A percentile compares a stretch with the other conserved stretches of the same genome.
These are phyloP conservation scores for Aethina tumida DNA, from an alignment of 1,140 invertebrate species.

Conservation along the genomic window DNA sequence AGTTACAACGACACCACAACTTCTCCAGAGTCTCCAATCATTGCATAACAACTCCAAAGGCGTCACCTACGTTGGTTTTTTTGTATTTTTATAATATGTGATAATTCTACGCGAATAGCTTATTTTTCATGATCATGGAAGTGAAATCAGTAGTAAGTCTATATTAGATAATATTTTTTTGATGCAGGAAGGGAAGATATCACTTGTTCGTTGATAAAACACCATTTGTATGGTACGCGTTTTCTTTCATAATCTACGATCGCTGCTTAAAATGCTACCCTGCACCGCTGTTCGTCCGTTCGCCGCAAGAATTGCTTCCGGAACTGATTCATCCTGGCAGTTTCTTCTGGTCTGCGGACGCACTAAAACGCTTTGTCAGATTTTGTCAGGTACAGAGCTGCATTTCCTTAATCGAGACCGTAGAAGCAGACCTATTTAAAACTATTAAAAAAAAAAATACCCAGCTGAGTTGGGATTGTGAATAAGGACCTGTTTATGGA, in stretches of 20 bases:
- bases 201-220: slow-evolving; percentile 9
- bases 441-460: slow-evolving; percentile 4
- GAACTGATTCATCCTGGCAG: too few species aligned
- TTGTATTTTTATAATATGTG: slow-evolving; percentile 1
- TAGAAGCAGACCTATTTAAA: slow-evolving; percentile 5
- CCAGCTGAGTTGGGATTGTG: background rate
- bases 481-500: too few species aligned
- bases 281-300: background rate
- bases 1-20: background rate
- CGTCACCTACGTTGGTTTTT: slow-evolving; percentile 17
- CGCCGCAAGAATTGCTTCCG: slow-evolving; percentile 7
- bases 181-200: slow-evolving; percentile 12
- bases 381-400: slow-evolving; percentile 14
- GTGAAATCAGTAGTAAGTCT: slow-evolving; percentile 38
- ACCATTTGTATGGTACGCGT: slow-evolving; percentile 1
- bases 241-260: slow-evolving; percentile 18
- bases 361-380: slow-evolving; percentile 16
- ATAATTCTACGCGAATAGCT: slow-evolving; percentile 24
- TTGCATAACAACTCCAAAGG: slow-evolving; percentile 8
- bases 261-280: slow-evolving; percentile 4
- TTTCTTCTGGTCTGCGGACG: slow-evolving; percentile 15
- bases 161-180: slow-evolving; percentile 38
- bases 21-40: background rate
- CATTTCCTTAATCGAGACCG: slow-evolving; percentile 15
- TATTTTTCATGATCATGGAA: slow-evolving; percentile 38